phyloP scores from a whole-genome alignment of 2,888 invertebrate genomes.

The Bellardia pandia region DNA sequence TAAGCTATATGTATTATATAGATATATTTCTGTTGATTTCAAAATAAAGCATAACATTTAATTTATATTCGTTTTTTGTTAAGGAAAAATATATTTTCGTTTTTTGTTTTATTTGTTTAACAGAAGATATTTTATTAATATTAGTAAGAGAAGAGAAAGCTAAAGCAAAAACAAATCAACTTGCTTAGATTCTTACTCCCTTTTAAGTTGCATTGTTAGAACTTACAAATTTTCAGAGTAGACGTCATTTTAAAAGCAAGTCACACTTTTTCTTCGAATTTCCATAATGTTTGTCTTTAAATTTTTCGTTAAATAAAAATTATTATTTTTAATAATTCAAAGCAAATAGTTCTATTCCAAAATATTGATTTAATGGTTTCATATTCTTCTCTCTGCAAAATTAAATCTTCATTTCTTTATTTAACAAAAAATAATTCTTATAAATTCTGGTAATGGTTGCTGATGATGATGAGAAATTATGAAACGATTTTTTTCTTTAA shows the following conservation, averaged over 20 bases:
- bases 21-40: constrained; percentile 64
- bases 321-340: constrained; percentile 32
- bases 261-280: background rate
- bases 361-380: constrained; percentile 33
- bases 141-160: constrained; percentile 32
- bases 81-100: constrained; percentile 8
- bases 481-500: constrained; percentile 66
- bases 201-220: background rate
- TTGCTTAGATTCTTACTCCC: constrained; percentile 47
- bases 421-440: constrained; percentile 70
- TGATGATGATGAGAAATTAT: constrained; percentile 60
- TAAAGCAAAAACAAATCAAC: constrained; percentile 38
- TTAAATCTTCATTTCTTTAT: constrained; percentile 68
- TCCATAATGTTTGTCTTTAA: background rate
- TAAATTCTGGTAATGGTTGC: constrained; percentile 46
- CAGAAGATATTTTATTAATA: constrained; percentile 35
- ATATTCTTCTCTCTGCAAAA: constrained; percentile 66
- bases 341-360: constrained; percentile 37
- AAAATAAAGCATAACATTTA: constrained; percentile 67
- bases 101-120: constrained; percentile 19
- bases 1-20: constrained; percentile 47
- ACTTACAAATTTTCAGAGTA: constrained; percentile 36
- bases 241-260: constrained; percentile 57
- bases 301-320: constrained; percentile 1
- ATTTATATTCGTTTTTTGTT: constrained; percentile 37